A percentile compares a stretch with the other conserved stretches of the same genome.
Conservation (phyloP, 2,113 vertebrate species). For the Sorex fumeus region DNA sequence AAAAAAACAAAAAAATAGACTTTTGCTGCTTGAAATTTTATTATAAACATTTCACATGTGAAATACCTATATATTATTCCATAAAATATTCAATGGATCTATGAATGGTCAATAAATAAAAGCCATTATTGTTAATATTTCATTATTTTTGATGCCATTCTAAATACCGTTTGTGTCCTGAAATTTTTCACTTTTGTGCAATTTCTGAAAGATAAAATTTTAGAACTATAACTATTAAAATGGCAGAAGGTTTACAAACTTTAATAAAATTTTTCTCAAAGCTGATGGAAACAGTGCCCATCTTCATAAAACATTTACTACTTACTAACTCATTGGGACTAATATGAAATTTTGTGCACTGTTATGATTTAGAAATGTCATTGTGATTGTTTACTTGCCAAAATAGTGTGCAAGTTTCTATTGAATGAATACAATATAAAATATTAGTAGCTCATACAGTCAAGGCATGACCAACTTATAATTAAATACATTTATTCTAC, state of each 20-base stretch:
- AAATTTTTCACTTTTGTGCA: background rate
- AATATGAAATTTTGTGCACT: background rate
- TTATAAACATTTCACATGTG: background rate
- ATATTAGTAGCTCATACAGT: background rate
- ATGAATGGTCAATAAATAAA: background rate
- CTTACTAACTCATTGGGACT: background rate
- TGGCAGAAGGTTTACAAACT: background rate
- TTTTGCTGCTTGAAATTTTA: background rate
- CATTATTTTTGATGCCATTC: background rate
- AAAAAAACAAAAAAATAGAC: background rate
- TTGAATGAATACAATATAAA: conserved; percentile 32
- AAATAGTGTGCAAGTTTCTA: conserved; percentile 8
- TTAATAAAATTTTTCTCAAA: conserved; percentile 3
- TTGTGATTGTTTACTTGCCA: background rate
- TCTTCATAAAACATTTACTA: background rate
- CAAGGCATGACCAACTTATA: conserved; percentile 62
- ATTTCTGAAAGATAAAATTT: background rate
- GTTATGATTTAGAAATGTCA: background rate
- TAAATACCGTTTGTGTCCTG: background rate
- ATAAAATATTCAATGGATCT: background rate
- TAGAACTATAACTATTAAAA: background rate
- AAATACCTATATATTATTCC: background rate
- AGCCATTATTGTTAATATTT: background rate
- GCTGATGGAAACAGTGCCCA: background rate
- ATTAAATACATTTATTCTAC: conserved; percentile 66